Evolutionary conservation across 2,888 invertebrate species (phyloP).

Genomic region (Sclerodermus sp.): DNA sequence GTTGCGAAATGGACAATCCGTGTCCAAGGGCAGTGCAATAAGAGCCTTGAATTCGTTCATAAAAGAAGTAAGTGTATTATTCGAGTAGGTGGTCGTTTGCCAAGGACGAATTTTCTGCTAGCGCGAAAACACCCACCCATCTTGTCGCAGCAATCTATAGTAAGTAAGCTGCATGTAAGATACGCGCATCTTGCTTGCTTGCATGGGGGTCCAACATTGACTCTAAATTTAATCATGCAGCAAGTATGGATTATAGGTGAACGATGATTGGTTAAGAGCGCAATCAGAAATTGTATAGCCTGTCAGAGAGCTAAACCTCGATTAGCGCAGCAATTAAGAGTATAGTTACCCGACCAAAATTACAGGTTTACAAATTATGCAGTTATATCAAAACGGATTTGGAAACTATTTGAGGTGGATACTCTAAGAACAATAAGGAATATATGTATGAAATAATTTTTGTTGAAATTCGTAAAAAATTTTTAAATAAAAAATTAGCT

Average conservation of each 20-base stretch:
- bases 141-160: background rate
- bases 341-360: too few relatives aligned
- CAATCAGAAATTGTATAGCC: background rate
- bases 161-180: background rate
- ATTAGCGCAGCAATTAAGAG: background rate
- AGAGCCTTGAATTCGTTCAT: background rate
- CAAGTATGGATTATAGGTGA: background rate
- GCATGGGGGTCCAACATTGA: background rate
- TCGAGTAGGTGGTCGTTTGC: background rate
- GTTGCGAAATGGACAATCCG: too few relatives aligned
- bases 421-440: too few relatives aligned
- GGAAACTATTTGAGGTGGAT: too few relatives aligned
- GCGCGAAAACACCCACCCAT: background rate
- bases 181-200: background rate
- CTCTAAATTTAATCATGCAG: background rate
- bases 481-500: too few relatives aligned
- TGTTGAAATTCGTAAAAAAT: too few relatives aligned
- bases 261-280: background rate
- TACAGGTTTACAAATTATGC: too few relatives aligned
- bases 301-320: background rate
- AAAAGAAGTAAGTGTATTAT: background rate
- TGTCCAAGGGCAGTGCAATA: background rate
- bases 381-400: too few relatives aligned
- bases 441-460: too few relatives aligned
- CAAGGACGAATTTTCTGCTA: background rate